phyloP scores from a whole-genome alignment of 2,113 vertebrate species.

The Zosterops japonicus region DNA sequence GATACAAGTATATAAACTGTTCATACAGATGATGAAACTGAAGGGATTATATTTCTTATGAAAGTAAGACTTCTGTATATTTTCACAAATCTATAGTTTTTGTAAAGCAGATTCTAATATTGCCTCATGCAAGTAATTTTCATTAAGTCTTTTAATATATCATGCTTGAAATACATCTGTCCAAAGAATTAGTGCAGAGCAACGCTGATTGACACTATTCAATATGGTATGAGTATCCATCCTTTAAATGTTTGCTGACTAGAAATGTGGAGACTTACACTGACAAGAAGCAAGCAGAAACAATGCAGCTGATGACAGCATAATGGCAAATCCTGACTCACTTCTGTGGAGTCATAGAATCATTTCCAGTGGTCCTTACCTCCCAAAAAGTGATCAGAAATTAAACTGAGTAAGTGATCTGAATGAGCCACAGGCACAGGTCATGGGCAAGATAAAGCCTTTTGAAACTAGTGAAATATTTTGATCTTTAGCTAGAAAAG shows the following conservation, averaged over 20 bases:
- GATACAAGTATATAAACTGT: not conserved
- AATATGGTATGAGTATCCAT: not conserved
- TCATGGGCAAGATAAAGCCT: not conserved
- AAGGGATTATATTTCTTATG: not conserved
- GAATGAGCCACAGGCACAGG: not conserved
- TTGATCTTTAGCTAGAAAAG: not conserved
- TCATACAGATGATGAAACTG: not conserved
- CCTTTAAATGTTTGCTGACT: not conserved
- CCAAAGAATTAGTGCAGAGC: not conserved
- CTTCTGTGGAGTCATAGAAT: not conserved
- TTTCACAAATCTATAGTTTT: not conserved
- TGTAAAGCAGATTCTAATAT: not conserved
- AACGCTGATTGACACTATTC: not conserved
- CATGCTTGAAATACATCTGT: not conserved
- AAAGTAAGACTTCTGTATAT: not conserved
- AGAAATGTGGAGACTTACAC: not conserved
- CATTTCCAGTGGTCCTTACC: not conserved
- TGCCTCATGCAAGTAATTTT: not conserved
- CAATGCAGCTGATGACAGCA: not conserved
- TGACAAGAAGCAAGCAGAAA: not conserved
- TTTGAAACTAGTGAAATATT: not conserved
- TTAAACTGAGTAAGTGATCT: not conserved
- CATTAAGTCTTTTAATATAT: not conserved
- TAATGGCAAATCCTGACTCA: not conserved
- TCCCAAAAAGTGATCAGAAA: not conserved